These are phyloP conservation scores for Petrocephalus microphthalmus DNA, from an alignment of 2,113 vertebrate genomes.

Conservation along the genomic window DNA sequence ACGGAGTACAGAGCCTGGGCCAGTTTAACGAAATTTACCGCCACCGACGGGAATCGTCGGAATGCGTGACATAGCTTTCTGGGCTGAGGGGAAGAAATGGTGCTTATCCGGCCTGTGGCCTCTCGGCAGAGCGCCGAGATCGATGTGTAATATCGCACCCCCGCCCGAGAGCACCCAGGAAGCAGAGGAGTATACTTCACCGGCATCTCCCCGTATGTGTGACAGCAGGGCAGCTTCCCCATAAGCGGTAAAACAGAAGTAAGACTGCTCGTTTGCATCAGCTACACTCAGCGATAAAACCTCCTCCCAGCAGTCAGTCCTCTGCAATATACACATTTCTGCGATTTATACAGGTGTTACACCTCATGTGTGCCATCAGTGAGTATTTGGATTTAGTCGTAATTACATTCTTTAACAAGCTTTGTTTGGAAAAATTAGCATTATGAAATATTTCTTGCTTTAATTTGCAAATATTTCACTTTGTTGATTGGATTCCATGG, in stretches of 20 bases:
- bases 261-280: not conserved
- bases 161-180: not conserved
- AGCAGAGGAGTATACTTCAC: not conserved
- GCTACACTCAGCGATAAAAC: not conserved
- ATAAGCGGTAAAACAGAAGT: not conserved
- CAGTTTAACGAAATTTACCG: not conserved
- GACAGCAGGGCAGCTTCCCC: not conserved
- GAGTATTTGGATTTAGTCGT: not conserved
- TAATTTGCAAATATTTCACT: not conserved
- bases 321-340: not conserved
- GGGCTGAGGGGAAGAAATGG: not conserved
- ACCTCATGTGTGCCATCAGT: not conserved
- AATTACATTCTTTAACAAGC: not conserved
- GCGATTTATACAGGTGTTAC: not conserved
- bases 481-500: not conserved
- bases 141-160: not conserved
- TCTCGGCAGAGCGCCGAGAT: not conserved
- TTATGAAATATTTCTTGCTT: not conserved
- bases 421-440: not conserved
- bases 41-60: not conserved
- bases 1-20: not conserved
- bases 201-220: not conserved
- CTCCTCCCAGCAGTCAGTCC: not conserved
- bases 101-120: not conserved
- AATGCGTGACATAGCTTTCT: not conserved